Base-by-base conservation (phyloP, 2,888 invertebrate genomes). In the Epistrophe eligans region DNA sequence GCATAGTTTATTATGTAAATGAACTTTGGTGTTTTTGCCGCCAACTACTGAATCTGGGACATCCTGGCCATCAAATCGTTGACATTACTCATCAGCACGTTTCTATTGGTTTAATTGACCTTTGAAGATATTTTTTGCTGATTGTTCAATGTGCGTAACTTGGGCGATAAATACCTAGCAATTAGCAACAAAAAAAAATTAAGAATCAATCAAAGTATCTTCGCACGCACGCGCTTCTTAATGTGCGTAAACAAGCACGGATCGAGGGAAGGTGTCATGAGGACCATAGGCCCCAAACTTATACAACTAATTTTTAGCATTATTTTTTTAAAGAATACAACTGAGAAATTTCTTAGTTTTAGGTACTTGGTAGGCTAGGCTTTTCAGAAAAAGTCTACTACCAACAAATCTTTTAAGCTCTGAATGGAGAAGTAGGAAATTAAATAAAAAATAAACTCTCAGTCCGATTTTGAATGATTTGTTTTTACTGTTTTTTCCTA, bases 1-100 rank as follows among this genome's bases (percentile, higher is more conserved):
- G 8, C 70, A 55, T 40, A 70, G 57, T 79, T 84, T 79, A 52
- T 84, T 84, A 84, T 84, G 76, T 67, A 80, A 84, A 84, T 84
- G 71, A 62, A 50, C 45, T 64, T 45, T 55, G 76, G 9, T 35
- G 35, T 35, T 45, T 60, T 57, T 57, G 60, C 70, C 40, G 55
- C 55, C 70, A 71, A 50, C 70, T 74, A 45, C 70, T 79, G 66
- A 73, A 88, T 80, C 84, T 88, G 84, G 88, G 84, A 88, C 88
- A 88, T 88, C 88, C 88, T 88, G 84, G 88, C 88, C 88, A 77
- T 88, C 88, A 88, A 88, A 88, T 40, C 60, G 74, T 70, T 80
- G 84, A 79, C 84, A 84, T 79, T 73, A 67, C 52, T 79, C 79
- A 76, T 83, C 77, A n/a, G 48, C 17, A 17, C n/a, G 11, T 48